Conservation (phyloP, 2,888 invertebrate species). For the Pammene fasciana region DNA sequence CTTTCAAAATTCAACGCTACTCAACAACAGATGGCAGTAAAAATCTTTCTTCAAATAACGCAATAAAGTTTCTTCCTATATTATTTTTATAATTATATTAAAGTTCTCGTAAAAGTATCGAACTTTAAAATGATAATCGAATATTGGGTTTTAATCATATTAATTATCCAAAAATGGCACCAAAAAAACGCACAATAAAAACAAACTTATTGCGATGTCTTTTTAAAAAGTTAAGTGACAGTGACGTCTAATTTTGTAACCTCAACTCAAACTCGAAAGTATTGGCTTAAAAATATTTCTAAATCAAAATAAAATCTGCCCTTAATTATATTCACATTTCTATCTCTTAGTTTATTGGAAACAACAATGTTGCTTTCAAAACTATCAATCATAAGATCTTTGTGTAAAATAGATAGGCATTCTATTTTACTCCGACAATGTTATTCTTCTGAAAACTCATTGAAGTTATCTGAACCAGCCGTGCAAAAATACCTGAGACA, state of each 20-base stretch:
- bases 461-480: slow-evolving; percentile 71
- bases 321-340: not conserved
- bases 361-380: slow-evolving; percentile 58
- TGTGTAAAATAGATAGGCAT: slow-evolving; percentile 55
- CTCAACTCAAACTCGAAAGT: no score
- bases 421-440: slow-evolving; percentile 50
- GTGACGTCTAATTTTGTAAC: slow-evolving; percentile 11
- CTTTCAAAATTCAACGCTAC: slow-evolving; percentile 27
- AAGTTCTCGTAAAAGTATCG: no score
- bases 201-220: no score
- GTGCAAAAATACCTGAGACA: slow-evolving; percentile 81
- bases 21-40: slow-evolving; percentile 47
- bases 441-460: slow-evolving; percentile 64
- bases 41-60: not conserved
- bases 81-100: not conserved
- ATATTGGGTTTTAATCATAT: no score
- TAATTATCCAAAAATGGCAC: no score
- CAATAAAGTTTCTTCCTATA: not conserved
- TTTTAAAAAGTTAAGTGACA: not conserved
- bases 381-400: slow-evolving; percentile 52
- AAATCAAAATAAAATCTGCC: slow-evolving; percentile 1
- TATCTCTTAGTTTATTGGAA: not conserved
- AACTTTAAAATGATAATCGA: no score
- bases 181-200: no score
- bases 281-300: no score